A percentile compares a stretch with the other conserved stretches of the same genome.
Evolutionary conservation across 2,888 invertebrate genomes (phyloP).

Genomic region (Meteorus cinctellus): DNA sequence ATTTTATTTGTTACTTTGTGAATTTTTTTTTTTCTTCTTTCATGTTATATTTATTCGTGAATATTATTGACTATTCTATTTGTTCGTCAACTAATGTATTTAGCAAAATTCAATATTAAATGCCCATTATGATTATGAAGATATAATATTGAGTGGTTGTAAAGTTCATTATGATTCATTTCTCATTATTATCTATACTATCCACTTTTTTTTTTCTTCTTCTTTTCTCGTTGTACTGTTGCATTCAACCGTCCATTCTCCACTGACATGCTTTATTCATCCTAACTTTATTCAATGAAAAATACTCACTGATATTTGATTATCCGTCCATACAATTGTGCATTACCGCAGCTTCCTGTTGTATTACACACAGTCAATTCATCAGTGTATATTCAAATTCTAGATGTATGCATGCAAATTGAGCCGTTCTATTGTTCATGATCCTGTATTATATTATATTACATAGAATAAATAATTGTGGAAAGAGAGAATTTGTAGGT

Average conservation of each 20-base stretch:
- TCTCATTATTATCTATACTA: not conserved
- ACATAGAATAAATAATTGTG: not conserved
- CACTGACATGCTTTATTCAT: not conserved
- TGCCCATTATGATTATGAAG: not conserved
- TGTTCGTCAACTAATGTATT: not conserved
- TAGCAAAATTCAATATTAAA: not conserved
- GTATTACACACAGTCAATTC: slow-evolving; percentile 17
- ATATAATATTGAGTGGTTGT: too few relatives aligned
- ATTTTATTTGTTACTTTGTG: too few relatives aligned
- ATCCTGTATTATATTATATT: not conserved
- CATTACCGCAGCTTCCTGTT: slow-evolving; percentile 36
- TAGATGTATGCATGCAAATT: not conserved
- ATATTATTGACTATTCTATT: not conserved
- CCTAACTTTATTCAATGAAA: not conserved
- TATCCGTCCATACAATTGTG: not conserved
- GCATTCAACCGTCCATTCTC: not conserved
- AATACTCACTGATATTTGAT: slow-evolving; percentile 6
- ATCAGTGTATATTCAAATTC: slow-evolving; percentile 11
- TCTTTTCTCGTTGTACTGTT: not conserved
- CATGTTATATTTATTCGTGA: not conserved
- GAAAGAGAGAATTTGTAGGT: not conserved
- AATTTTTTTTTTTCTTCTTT: not conserved
- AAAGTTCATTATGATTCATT: not conserved
- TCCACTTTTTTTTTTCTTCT: not conserved
- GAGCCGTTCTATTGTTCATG: not conserved